Evolutionary conservation across 2,113 vertebrate species (phyloP).

Genomic region (Sceloporus undulatus): DNA sequence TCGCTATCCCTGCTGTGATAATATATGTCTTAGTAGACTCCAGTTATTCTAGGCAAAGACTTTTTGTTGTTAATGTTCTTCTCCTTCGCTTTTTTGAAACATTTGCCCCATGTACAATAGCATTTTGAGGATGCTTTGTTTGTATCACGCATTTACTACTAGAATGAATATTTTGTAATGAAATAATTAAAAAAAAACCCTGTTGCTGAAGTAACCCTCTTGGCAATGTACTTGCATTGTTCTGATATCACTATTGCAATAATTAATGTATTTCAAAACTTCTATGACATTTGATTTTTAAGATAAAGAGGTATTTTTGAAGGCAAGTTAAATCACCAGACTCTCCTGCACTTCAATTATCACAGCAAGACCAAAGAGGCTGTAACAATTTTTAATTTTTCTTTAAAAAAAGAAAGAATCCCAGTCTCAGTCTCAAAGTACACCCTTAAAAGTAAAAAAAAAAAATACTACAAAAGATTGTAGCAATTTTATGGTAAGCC

Average conservation of each 20-base stretch:
- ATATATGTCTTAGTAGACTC: slow-evolving; percentile 50
- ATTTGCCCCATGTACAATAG: slow-evolving; percentile 31
- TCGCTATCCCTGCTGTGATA: slow-evolving; percentile 36
- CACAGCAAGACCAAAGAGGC: slow-evolving; percentile 42
- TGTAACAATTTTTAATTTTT: slow-evolving; percentile 22
- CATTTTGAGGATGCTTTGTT: slow-evolving; percentile 30
- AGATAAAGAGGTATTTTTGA: background rate
- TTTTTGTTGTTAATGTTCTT: slow-evolving; percentile 13
- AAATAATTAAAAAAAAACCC: background rate
- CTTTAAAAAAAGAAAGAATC: slow-evolving; percentile 17
- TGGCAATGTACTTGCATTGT: slow-evolving; percentile 40
- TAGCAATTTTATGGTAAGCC: slow-evolving; percentile 24
- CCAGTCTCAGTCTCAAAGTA: background rate
- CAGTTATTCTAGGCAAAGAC: slow-evolving; percentile 35
- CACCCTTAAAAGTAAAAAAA: slow-evolving; percentile 30
- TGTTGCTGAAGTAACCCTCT: slow-evolving; percentile 32
- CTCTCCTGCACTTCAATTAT: slow-evolving; percentile 50
- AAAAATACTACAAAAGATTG: slow-evolving; percentile 21
- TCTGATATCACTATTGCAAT: slow-evolving; percentile 38
- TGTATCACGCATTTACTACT: slow-evolving; percentile 39
- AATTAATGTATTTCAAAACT: slow-evolving; percentile 46
- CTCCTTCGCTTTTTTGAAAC: background rate
- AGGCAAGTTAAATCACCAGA: slow-evolving; percentile 31
- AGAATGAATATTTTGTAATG: slow-evolving; percentile 6
- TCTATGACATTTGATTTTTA: slow-evolving; percentile 36